phyloP scores from a whole-genome alignment of 2,888 invertebrate genomes.

The Alloscopus bannaensis region DNA sequence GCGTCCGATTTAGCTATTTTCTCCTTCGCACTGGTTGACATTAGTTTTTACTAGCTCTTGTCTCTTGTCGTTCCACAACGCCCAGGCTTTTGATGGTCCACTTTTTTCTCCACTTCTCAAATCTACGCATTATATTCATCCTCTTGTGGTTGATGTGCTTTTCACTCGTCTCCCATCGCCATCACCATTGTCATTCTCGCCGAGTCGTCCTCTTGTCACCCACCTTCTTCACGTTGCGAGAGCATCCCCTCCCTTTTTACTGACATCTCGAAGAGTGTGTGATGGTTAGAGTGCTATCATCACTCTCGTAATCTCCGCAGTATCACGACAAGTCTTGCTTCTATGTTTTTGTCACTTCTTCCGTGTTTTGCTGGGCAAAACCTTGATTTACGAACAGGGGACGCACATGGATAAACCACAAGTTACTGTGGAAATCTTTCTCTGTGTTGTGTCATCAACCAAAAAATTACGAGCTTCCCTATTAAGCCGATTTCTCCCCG shows the following conservation, averaged over 20 bases:
- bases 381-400: no score
- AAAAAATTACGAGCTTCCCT: neutral
- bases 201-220: slow-evolving; percentile 10
- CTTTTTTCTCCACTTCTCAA: neutral
- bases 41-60: slow-evolving; percentile 18
- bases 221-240: neutral
- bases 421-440: no score
- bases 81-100: neutral
- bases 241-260: neutral
- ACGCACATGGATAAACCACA: no score
- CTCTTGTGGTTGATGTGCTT: neutral
- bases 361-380: no score
- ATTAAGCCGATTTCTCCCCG: neutral
- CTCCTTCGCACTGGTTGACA: no score
- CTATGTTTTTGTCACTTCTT: no score
- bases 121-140: neutral
- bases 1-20: neutral
- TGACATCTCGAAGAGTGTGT: neutral
- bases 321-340: no score
- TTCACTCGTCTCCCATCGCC: slow-evolving; percentile 13
- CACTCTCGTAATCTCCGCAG: neutral
- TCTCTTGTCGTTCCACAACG: neutral
- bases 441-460: no score
- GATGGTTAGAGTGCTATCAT: neutral
- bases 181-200: neutral